Percentiles rank a stretch among this genome's conserved stretches.
phyloP scores from a whole-genome alignment of 2,797 vertebrate species.

The Eptatretus atami region DNA sequence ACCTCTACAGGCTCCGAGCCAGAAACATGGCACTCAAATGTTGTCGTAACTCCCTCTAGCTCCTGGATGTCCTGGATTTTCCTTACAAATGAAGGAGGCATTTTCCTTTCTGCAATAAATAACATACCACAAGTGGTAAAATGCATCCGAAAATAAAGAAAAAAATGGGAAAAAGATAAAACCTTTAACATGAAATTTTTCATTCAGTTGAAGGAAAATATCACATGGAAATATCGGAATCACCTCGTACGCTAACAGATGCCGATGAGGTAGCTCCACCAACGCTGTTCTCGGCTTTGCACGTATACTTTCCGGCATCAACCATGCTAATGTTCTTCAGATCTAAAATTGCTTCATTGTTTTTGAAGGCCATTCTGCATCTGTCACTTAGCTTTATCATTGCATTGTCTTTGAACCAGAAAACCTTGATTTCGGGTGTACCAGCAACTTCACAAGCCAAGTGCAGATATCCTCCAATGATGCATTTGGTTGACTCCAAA shows the following conservation, averaged over 20 bases:
- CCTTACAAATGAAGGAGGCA: constrained; percentile 52
- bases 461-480: background rate
- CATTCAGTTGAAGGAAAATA: too few species aligned
- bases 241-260: background rate
- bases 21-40: constrained; percentile 39
- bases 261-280: background rate
- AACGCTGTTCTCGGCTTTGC: background rate
- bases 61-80: constrained; percentile 31
- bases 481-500: background rate
- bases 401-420: background rate
- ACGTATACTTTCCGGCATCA: background rate
- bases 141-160: too few species aligned
- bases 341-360: background rate
- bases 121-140: background rate
- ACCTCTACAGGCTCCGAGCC: constrained; percentile 52
- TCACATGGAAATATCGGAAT: background rate
- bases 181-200: too few species aligned
- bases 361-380: background rate
- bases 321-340: background rate
- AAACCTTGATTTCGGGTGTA: background rate
- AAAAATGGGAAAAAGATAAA: too few species aligned
- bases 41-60: constrained; percentile 33
- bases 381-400: background rate
- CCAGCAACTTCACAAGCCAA: constrained; percentile 3
- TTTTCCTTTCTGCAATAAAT: constrained; percentile 32